Evolutionary conservation across 30 jellyfish, hydroid and myxozoan genomes (phyloP), one percentile per base, ranked within the genome.

Genomic region (Nemopilema nomurai): DNA sequence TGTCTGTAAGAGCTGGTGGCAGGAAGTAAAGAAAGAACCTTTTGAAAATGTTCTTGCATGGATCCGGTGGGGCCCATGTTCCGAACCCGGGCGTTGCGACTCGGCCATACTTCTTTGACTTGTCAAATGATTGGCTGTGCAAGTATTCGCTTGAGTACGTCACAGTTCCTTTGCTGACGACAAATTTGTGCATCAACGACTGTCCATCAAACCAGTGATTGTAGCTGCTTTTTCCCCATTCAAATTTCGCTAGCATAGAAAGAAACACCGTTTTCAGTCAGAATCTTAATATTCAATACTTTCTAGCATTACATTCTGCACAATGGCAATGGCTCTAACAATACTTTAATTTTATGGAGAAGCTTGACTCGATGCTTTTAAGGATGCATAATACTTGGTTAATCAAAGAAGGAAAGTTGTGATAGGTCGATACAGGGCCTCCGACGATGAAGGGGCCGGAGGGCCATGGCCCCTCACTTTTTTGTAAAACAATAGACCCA

Each of bases 21-120:
- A 84, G 28, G 69, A 84, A 84, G 20, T 73, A 84, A 18, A 53
- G 74, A 30, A 84, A 63, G 69, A 87, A 76, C 33, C 90, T 67
- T 68, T 67, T 62, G 81, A 87, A 87, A 80, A 87, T 87, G 80
- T 77, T 77, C 63, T 77, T 66, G 62, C 96, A 87, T 25, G 96
- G 96, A 62, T 87, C 96, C 3, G 96, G 96, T 0, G 90, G 82
- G 18, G 87, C 96, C 90, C 72, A 28, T 62, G 96, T 87, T 7
- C 86, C 96, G 30, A 76, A 87, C 6, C 74, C 71, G 26, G 90
- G 57, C 68, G 71, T 4, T 9, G 92, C 79, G 26, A 83, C 76
- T 32, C 86, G 28, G 19, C 86, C 86, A 49, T 71, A 71, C 67
- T 83, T 83, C 73, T 64, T 80, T 0, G 72, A 30, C 50, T 62